Base-by-base conservation (phyloP, 2,113 vertebrate genomes). In the Mustela nigripes region DNA sequence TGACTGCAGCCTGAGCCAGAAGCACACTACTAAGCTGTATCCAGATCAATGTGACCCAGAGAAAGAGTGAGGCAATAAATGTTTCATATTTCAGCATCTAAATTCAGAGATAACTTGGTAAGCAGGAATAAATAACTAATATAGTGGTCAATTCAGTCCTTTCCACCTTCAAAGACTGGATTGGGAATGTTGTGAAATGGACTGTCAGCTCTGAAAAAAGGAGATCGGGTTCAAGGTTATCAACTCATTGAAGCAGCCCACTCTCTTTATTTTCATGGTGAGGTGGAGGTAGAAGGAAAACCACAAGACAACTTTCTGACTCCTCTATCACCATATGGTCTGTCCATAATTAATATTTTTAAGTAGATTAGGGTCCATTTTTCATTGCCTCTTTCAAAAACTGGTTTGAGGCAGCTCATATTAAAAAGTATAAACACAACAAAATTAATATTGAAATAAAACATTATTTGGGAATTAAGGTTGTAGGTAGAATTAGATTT, bases 371-470 rank as follows among this genome's bases (percentile, higher is more conserved):
- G 65, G 18, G 22, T 26, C 22, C 33, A 33, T 69, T 91, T 89
- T 69, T 91, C 26, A 60, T 60, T 87, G 74, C 50, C 65, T 42
- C 85, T 74, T 81, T 74, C 65, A 48, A 90, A 67, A 74, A 86
- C 26, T 63, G 24, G 16, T 62, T 56, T 58, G 28, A 94, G 67
- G 48, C 8, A 28, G 12, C 39, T 91, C 82, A 63, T 11, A 39
- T 78, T 83, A 88, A 88, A 91, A 28, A 87, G 10, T 16, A 88
- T 87, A 74, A 95, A 86, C 45, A 82, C 39, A 60, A 16, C 22
- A 18, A 67, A 86, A 65, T 74, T 42, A 94, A 87, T 28, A 83
- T 36, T 79, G 74, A 83, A 94, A 88, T 94, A 36, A 82, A 95
- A 95, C 76, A 45, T 18, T 69, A 69, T 69, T 69, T n/a, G 24